These are phyloP conservation scores for Eospalax fontanierii DNA, from an alignment of 2,797 vertebrate species.

Conservation along the genomic window DNA sequence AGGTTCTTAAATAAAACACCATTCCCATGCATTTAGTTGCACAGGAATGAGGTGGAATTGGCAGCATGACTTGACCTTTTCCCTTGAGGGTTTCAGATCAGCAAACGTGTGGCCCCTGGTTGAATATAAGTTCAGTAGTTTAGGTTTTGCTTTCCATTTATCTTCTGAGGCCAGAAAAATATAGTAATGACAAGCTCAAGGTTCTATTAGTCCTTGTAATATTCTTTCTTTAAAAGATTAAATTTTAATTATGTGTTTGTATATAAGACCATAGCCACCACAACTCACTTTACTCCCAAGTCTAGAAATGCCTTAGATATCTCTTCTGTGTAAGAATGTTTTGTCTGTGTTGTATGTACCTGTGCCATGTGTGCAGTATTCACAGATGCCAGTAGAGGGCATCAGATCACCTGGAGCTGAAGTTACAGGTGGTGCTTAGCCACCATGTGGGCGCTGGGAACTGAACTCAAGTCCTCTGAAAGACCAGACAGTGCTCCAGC, in stretches of 20 bases:
- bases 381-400: neutral
- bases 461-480: neutral
- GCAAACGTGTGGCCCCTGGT: slow-evolving; percentile 42
- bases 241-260: neutral
- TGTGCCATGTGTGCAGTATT: neutral
- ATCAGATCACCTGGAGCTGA: neutral
- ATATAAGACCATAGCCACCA: neutral
- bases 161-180: slow-evolving; percentile 63
- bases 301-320: no score
- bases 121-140: slow-evolving; percentile 15
- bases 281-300: no score
- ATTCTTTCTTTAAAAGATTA: neutral
- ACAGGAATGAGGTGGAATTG: slow-evolving; percentile 78
- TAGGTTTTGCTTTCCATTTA: fast-evolving
- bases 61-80: slow-evolving; percentile 79
- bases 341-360: neutral
- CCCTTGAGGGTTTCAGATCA: slow-evolving; percentile 55
- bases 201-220: neutral
- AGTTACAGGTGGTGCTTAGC: fast-evolving
- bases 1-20: slow-evolving; percentile 87
- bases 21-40: slow-evolving; percentile 75
- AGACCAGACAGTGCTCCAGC: neutral
- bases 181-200: neutral
- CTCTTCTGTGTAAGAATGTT: no score
- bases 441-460: neutral